Base-by-base conservation (phyloP, 2,797 vertebrate genomes). In the Anolis apletophallus region DNA sequence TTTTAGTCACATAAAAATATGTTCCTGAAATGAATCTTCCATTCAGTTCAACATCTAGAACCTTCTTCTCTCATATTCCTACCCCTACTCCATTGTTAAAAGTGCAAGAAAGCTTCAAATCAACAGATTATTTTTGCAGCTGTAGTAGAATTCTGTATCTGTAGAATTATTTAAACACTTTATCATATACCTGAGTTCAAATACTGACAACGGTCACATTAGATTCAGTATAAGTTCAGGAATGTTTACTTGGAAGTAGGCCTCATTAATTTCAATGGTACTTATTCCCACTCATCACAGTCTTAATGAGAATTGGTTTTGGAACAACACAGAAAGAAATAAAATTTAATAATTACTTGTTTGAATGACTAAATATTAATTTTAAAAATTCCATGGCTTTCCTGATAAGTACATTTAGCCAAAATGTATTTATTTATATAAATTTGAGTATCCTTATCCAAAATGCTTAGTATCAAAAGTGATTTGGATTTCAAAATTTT, bases 11-110 rank as follows among this genome's bases (percentile, higher is more conserved):
- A 77, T 55, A n/a, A 77, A 32, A 88, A n/a, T 40, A 57, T 90
- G 89, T 59, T 87, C 82, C 75, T n/a, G 59, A 84, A 91, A 89
- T 83, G 75, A 84, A 83, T 71, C 77, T 90, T 87, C 86, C 84
- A 54, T 83, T 81, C 84, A 87, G 34, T 68, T 59, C 34, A 34
- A 88, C 80, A 71, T 85, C 50, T 21, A 59, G 88, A 84, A 86
- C 83, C 23, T 14, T 29, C 21, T 29, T 74, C 23, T 50, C 73
- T 74, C 23, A 19, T 78, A 54, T 78, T 61, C 59, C 23, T 61
- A 61, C 5, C 71, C 19, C 36, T n/a, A 73, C 17, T 12, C 23
- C 59, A 61, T 73, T 36, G 10, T 72, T 40, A 21, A 73, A 73
- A 73, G 21, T 73, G 10, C 8, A 40, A 34, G 34, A 72, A 69